Conservation (phyloP, 2,888 invertebrate species). For the Sipha maydis region DNA sequence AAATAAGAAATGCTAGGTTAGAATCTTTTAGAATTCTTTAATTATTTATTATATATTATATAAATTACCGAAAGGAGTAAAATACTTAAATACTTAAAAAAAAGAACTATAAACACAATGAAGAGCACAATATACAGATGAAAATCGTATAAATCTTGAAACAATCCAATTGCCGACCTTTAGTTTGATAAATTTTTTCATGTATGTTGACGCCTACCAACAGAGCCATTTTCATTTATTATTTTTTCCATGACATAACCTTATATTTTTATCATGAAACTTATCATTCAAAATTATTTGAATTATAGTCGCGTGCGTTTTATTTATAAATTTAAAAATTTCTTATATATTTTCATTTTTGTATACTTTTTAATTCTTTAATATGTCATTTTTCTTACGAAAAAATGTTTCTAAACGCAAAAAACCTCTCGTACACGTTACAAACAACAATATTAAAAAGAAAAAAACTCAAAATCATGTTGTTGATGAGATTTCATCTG, state of each 20-base stretch:
- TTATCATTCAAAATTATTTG: background rate
- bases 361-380: background rate
- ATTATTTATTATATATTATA: no score
- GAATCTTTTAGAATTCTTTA: background rate
- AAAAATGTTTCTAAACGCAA: conserved; percentile 50
- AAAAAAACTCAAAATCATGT: conserved; percentile 37
- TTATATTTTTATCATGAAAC: conserved; percentile 39
- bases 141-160: background rate
- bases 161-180: conserved; percentile 1
- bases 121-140: background rate
- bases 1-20: background rate
- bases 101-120: background rate
- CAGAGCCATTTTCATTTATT: conserved; percentile 33
- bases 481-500: conserved; percentile 54
- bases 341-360: background rate
- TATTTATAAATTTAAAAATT: background rate
- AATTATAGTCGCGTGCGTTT: conserved; percentile 5
- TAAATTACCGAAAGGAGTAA: no score
- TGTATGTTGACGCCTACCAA: conserved; percentile 51
- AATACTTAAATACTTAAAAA: background rate
- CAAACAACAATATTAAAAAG: conserved; percentile 45
- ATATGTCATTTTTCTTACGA: conserved; percentile 58
- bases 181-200: conserved; percentile 29
- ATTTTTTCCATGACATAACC: conserved; percentile 56
- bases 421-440: conserved; percentile 6